Evolutionary conservation across 2,888 invertebrate genomes (phyloP).

Genomic region (Megastigmus dorsalis): DNA sequence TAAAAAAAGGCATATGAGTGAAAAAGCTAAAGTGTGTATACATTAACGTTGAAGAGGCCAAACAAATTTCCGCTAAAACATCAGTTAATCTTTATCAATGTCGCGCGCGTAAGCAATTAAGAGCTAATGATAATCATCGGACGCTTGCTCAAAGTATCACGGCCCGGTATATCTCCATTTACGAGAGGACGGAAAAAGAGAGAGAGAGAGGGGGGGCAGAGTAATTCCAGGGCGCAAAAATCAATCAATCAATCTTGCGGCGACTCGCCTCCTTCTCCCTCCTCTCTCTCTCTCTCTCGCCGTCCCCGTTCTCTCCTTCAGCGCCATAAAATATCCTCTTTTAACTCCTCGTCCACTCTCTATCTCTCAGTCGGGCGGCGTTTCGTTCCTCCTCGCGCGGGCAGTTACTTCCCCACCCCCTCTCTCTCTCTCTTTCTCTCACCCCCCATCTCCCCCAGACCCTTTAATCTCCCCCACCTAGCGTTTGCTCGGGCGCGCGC

Average conservation of each 20-base stretch:
- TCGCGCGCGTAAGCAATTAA: no score
- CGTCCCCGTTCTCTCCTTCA: not conserved
- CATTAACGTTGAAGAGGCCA: no score
- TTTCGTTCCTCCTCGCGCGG: conserved; percentile 19
- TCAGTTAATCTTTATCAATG: no score
- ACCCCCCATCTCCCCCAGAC: conserved; percentile 42
- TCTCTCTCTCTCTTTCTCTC: conserved; percentile 38
- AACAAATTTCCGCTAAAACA: no score
- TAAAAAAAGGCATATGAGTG: no score
- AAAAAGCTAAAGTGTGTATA: no score
- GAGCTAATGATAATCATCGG: no score
- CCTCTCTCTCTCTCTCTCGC: not conserved
- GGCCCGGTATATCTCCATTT: no score
- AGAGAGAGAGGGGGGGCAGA: no score
- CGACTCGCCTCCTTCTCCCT: not conserved
- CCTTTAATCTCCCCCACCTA: no score
- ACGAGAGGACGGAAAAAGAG: no score
- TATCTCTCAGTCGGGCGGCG: not conserved
- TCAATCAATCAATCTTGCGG: conserved; percentile 15
- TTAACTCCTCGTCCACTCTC: conserved; percentile 23
- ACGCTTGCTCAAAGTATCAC: no score
- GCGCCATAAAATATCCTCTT: conserved; percentile 30
- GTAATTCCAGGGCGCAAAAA: not conserved
- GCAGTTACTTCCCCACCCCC: conserved; percentile 1
- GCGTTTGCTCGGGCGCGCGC: conserved; percentile 48